These are phyloP conservation scores for Thymelicus acteon DNA, from an alignment of 2,888 invertebrate species.

Conservation along the genomic window DNA sequence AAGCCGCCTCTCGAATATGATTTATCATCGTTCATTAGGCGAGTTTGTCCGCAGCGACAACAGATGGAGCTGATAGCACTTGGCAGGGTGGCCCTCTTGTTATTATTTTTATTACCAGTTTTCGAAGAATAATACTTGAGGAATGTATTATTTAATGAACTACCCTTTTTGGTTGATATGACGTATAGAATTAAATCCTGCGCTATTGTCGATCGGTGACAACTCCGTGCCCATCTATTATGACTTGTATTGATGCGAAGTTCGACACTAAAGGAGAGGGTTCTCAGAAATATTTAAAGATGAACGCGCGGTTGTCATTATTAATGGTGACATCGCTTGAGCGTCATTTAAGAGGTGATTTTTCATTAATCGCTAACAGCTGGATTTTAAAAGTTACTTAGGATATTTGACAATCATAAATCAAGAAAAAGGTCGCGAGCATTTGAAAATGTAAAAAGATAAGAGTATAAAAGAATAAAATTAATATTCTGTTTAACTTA, in stretches of 20 bases:
- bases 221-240: constrained; percentile 64
- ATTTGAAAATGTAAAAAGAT: constrained; percentile 15
- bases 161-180: constrained; percentile 82
- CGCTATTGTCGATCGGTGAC: constrained; percentile 82
- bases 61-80: constrained; percentile 85
- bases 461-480: background rate
- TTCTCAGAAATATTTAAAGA: constrained; percentile 55
- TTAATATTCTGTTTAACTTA: background rate
- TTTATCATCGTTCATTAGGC: constrained; percentile 85
- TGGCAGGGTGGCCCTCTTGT: constrained; percentile 85
- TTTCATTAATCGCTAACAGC: constrained; percentile 35
- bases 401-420: constrained; percentile 25
- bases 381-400: constrained; percentile 35
- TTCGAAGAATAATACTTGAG: constrained; percentile 84
- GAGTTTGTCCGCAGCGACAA: constrained; percentile 85
- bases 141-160: constrained; percentile 84
- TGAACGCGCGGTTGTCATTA: constrained; percentile 40
- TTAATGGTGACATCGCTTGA: constrained; percentile 41
- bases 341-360: constrained; percentile 36
- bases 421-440: constrained; percentile 23
- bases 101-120: constrained; percentile 85
- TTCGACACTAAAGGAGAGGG: constrained; percentile 55
- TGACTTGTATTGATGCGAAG: constrained; percentile 47
- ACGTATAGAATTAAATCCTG: constrained; percentile 83
- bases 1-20: constrained; percentile 84